Percentiles rank a stretch among this genome's conserved stretches.
These are phyloP conservation scores for Cromileptes altivelis DNA, from an alignment of 2,113 vertebrate genomes.

Conservation along the genomic window DNA sequence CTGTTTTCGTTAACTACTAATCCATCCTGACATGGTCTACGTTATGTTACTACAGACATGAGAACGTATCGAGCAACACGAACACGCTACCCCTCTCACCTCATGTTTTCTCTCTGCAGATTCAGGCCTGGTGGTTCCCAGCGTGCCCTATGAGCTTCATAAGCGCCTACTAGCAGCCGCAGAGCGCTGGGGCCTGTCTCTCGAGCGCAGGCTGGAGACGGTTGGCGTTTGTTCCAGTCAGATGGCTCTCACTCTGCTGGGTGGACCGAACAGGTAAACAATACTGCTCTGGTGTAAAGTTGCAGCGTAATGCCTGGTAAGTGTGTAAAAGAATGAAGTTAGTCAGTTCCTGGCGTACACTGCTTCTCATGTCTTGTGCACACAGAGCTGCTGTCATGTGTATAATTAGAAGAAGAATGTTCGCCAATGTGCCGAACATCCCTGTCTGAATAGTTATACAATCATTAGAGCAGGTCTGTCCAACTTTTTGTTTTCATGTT, in stretches of 20 bases:
- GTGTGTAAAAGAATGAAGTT: background rate
- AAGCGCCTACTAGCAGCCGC: conserved; percentile 90
- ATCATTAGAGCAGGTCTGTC: conserved; percentile 4
- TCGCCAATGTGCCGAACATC: background rate
- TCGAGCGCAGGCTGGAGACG: conserved; percentile 92
- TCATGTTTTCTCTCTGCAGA: conserved; percentile 77
- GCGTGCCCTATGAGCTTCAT: conserved; percentile 90
- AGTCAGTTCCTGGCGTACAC: too few relatives aligned
- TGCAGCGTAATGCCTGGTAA: background rate
- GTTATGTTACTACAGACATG: background rate
- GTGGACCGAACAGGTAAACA: conserved; percentile 93
- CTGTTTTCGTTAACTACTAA: background rate
- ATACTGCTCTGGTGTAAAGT: background rate
- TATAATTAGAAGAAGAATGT: conserved; percentile 23
- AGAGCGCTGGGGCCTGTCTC: conserved; percentile 89
- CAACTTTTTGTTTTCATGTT: conserved; percentile 19
- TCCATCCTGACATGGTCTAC: background rate
- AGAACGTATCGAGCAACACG: background rate
- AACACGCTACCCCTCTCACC: background rate
- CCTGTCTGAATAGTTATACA: conserved; percentile 8
- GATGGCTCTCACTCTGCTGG: conserved; percentile 94
- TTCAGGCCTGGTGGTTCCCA: conserved; percentile 93
- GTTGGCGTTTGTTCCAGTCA: conserved; percentile 93
- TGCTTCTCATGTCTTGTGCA: background rate
- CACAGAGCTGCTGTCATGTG: conserved; percentile 6